A percentile compares a stretch with the other conserved stretches of the same genome.
Conservation (phyloP, 1,140 invertebrate species). For the Ceratina australensis region DNA sequence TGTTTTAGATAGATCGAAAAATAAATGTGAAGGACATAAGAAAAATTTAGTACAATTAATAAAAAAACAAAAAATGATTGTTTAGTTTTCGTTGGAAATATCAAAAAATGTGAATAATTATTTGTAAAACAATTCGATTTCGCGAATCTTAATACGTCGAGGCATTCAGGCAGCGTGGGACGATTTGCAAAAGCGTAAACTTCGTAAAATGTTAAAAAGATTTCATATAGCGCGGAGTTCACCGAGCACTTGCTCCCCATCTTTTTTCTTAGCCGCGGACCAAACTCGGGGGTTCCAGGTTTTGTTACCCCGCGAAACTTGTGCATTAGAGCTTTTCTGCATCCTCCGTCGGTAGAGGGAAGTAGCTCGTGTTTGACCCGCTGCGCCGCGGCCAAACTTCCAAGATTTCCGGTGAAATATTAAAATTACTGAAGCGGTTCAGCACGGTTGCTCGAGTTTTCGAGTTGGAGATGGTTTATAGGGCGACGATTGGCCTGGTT, state of each 20-base stretch:
- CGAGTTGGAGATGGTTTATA: background rate
- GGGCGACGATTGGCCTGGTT: background rate
- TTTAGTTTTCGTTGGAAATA: too few relatives aligned
- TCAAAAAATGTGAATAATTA: too few relatives aligned
- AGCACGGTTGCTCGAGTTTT: background rate
- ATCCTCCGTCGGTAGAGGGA: background rate
- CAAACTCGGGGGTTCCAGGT: constrained; percentile 12
- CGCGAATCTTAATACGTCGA: too few relatives aligned
- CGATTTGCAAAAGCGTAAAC: too few relatives aligned
- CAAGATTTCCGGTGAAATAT: constrained; percentile 8
- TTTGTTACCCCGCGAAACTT: constrained; percentile 19
- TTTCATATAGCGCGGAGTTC: too few relatives aligned
- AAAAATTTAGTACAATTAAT: too few relatives aligned
- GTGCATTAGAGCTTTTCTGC: background rate
- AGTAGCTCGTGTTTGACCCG: constrained; percentile 6
- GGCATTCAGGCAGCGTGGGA: too few relatives aligned
- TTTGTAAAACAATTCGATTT: too few relatives aligned
- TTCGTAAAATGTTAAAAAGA: too few relatives aligned
- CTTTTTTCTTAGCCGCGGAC: background rate
- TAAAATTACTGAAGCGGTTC: constrained; percentile 14
- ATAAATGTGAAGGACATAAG: too few relatives aligned
- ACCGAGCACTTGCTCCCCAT: background rate
- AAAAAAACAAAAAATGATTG: too few relatives aligned
- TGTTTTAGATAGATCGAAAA: too few relatives aligned
- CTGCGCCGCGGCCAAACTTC: background rate